Conservation (phyloP, 2,888 invertebrate genomes). For the Pediacus dermestoides region DNA sequence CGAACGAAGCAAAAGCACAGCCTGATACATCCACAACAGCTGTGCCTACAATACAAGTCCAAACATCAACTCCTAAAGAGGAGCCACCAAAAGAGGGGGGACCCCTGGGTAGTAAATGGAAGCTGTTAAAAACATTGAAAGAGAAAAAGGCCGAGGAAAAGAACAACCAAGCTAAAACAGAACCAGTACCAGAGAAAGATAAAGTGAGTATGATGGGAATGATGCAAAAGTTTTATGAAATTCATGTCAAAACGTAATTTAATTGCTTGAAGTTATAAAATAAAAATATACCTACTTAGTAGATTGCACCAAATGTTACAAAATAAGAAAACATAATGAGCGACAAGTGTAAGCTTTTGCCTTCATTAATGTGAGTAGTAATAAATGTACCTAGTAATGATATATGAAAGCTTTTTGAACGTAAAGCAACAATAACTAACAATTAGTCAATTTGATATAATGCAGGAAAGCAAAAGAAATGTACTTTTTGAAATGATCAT, state of each 20-base stretch:
- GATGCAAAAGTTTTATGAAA: conserved; percentile 66
- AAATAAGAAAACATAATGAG: conserved; percentile 18
- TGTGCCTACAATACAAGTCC: conserved; percentile 54
- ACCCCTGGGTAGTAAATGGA: conserved; percentile 83
- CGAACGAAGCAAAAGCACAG: conserved; percentile 24
- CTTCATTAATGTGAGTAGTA: conserved; percentile 11
- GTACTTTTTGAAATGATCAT: not conserved
- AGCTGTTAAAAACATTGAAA: conserved; percentile 81
- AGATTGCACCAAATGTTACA: conserved; percentile 24
- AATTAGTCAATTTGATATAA: conserved; percentile 24
- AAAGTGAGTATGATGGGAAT: conserved; percentile 69
- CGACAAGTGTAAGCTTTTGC: conserved; percentile 26
- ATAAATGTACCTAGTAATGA: conserved; percentile 5
- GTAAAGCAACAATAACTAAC: conserved; percentile 10
- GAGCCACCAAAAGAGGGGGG: conserved; percentile 49
- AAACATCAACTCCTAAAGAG: conserved; percentile 42
- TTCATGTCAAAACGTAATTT: conserved; percentile 63
- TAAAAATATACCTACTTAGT: conserved; percentile 1
- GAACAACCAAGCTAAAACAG: conserved; percentile 64
- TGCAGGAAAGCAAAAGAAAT: conserved; percentile 15
- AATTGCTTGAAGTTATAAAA: no score
- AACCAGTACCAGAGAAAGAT: conserved; percentile 61
- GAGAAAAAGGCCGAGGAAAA: conserved; percentile 87
- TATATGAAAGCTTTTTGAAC: not conserved
- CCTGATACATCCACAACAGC: conserved; percentile 35